phyloP scores from a whole-genome alignment of 2,888 invertebrate genomes.

The Drosophila quinaria region DNA sequence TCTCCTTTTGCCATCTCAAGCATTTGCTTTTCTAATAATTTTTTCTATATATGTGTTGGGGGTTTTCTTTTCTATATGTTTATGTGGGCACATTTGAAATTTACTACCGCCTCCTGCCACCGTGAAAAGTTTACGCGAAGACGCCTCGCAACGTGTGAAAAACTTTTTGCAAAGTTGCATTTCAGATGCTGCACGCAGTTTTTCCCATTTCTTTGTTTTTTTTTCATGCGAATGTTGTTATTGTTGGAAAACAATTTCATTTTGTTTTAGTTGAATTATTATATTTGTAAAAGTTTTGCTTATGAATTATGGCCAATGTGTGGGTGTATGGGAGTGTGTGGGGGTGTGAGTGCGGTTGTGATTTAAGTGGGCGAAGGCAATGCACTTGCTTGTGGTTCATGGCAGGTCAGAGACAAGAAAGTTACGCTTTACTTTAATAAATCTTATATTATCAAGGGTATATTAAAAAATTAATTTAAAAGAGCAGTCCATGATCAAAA shows the following conservation, averaged over 20 bases:
- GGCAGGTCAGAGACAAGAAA: conserved; percentile 31
- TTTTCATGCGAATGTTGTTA: conserved; percentile 11
- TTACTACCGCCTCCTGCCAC: conserved; percentile 18
- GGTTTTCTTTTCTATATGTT: conserved; percentile 24
- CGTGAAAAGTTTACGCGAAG: conserved; percentile 39
- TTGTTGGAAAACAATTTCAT: conserved; percentile 45
- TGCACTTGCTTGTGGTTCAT: conserved; percentile 49
- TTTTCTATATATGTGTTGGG: conserved; percentile 1
- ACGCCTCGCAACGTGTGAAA: conserved; percentile 50
- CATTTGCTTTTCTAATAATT: conserved; percentile 10
- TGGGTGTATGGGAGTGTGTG: conserved; percentile 4
- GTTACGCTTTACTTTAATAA: not conserved
- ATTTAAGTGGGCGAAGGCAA: conserved; percentile 30
- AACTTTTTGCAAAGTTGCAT: conserved; percentile 54
- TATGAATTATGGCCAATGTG: conserved; percentile 69
- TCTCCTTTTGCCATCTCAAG: not conserved
- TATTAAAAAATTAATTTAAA: not conserved
- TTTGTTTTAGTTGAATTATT: conserved; percentile 78
- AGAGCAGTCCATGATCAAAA: no score
- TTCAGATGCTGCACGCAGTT: conserved; percentile 67
- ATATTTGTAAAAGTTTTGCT: conserved; percentile 78
- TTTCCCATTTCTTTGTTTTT: conserved; percentile 9
- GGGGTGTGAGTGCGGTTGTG: not conserved
- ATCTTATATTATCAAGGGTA: not conserved
- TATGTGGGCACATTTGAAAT: conserved; percentile 48